phyloP scores from a whole-genome alignment of 2,113 vertebrate species.

The Eudyptes chrysolophus region DNA sequence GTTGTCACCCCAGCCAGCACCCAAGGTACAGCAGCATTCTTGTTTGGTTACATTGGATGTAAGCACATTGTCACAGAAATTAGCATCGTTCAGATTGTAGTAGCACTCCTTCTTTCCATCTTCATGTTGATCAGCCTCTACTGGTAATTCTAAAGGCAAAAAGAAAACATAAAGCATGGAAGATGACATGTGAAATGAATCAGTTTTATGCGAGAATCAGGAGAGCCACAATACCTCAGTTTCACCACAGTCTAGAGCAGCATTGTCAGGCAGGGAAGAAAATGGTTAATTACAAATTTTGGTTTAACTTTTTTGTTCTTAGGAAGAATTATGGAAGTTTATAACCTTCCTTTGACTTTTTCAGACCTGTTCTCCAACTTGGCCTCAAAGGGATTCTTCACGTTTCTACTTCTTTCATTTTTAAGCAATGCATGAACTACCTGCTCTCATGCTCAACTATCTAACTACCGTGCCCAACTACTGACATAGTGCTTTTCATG shows the following conservation, averaged over 20 bases:
- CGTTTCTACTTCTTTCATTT: not conserved
- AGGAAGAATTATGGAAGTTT: not conserved
- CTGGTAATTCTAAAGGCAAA: constrained; percentile 27
- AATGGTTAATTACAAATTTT: not conserved
- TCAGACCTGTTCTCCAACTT: not conserved
- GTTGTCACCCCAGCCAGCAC: constrained; percentile 97
- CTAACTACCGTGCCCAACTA: not conserved
- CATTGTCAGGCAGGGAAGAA: not conserved
- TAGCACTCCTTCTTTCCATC: constrained; percentile 96
- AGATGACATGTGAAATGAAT: not conserved
- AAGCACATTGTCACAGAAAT: constrained; percentile 95
- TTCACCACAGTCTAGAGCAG: not conserved
- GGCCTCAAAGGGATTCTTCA: not conserved
- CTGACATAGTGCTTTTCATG: not conserved
- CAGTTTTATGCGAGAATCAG: not conserved
- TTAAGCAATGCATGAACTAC: not conserved
- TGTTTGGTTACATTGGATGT: constrained; percentile 90
- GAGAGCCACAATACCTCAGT: not conserved
- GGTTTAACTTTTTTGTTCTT: not conserved
- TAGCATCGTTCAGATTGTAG: constrained; percentile 90
- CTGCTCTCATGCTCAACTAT: not conserved
- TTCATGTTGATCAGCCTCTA: constrained; percentile 49
- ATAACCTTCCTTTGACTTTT: not conserved
- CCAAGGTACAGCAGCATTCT: constrained; percentile 97
- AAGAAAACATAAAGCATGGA: not conserved